Base-by-base conservation (phyloP, 2,113 vertebrate genomes). In the Spilogale gracilis region DNA sequence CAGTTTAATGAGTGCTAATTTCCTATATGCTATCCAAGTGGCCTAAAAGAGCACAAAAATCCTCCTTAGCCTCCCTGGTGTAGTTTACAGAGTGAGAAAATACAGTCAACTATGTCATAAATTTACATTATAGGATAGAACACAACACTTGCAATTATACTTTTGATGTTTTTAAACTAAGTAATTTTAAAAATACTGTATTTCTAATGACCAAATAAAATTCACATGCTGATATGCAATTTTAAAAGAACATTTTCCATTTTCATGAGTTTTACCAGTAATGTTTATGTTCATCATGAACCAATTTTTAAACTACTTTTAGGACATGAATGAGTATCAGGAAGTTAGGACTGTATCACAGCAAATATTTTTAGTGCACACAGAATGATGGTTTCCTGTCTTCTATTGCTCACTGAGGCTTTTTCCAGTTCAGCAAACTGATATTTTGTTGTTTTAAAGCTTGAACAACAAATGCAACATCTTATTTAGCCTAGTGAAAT, bases 101-200 rank as follows among this genome's bases (percentile, higher is more conserved):
- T 78, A 50, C 9, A 92, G 67, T 78, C 60, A 90, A 48, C 65
- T 71, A 78, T 92, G 32, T 52, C 13, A 25, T 23, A 95, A n/a
- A 38, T 7, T 81, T 81, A 52, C 60, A 91, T 85, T 85, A 38
- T 43, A 52, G 10, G 38, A 25, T 52, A 84, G 30, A 90, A 48
- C 1, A 83, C 27, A 67, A 83, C 90, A 9, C 17, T 69, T 71
- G 8, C 30, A 89, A 83, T 92, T 93, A 54, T 50, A 52, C 52
- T 83, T 81, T 81, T 79, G 48, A 21, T 85, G 87, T 17, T 87
- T 92, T 95, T 71, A 92, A 96, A 69, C 30, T 23, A 88, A 97
- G 58, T 71, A 67, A 92, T 94, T 83, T 25, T 86, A 76, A 52
- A 50, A 76, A 1, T 3, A 87, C 43, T 88, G 17, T 5, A 73